phyloP scores from a whole-genome alignment of 2,888 invertebrate species.

The Andrena bucephala region DNA sequence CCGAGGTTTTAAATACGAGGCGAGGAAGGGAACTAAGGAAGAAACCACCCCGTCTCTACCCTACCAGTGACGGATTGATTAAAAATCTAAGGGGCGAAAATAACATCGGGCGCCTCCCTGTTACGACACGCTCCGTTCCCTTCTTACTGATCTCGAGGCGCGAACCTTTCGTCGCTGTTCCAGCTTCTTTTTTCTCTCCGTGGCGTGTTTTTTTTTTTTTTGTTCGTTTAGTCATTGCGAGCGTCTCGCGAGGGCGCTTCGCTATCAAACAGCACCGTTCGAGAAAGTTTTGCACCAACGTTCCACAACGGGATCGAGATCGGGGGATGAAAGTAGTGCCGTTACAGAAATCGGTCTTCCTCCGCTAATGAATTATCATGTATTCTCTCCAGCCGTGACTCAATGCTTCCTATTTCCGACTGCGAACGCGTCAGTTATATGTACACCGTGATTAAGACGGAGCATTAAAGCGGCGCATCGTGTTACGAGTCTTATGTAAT shows the following conservation, averaged over 20 bases:
- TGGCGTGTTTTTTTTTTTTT: neutral
- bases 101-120: slow-evolving; percentile 78
- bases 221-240: neutral
- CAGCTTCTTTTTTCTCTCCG: neutral
- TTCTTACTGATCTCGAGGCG: slow-evolving; percentile 31
- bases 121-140: slow-evolving; percentile 37
- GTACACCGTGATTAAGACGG: neutral
- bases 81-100: slow-evolving; percentile 84
- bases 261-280: neutral
- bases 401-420: no score
- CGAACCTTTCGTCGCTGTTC: slow-evolving; percentile 10
- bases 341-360: no score
- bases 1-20: slow-evolving; percentile 85
- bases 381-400: no score
- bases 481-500: neutral
- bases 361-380: no score
- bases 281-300: neutral
- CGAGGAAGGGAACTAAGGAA: slow-evolving; percentile 83
- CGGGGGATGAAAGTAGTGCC: no score
- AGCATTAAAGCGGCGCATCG: neutral
- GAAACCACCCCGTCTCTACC: slow-evolving; percentile 78
- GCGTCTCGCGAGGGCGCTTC: neutral
- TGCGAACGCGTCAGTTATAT: no score
- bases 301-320: neutral
- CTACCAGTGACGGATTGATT: slow-evolving; percentile 85